Evolutionary conservation across 2,113 vertebrate genomes (phyloP).

Genomic region (Monopterus albus): DNA sequence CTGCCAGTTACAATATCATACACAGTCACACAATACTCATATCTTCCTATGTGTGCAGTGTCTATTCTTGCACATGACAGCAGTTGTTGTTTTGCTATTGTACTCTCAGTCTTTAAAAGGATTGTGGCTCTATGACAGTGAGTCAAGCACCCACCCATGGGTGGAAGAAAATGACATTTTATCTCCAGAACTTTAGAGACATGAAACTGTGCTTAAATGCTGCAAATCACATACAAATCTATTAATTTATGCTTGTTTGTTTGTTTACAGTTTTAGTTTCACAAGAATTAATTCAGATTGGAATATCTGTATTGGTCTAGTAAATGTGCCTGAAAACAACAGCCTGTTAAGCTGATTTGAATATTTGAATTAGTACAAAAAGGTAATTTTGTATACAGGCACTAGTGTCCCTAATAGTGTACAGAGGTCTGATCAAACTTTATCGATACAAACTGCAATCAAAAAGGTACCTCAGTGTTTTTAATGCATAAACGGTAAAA

Average conservation of each 20-base stretch:
- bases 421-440: not conserved
- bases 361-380: not conserved
- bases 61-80: slow-evolving; percentile 45
- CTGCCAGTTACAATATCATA: slow-evolving; percentile 32
- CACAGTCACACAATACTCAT: slow-evolving; percentile 5
- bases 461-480: slow-evolving; percentile 1
- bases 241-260: not conserved
- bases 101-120: slow-evolving; percentile 54
- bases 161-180: slow-evolving; percentile 19
- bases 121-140: slow-evolving; percentile 25
- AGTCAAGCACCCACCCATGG: slow-evolving; percentile 37
- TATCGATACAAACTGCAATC: not conserved
- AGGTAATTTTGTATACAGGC: too few relatives aligned
- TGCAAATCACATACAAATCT: too few relatives aligned
- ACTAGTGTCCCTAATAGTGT: too few relatives aligned
- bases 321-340: not conserved
- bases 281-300: not conserved
- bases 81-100: slow-evolving; percentile 44
- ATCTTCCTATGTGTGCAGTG: slow-evolving; percentile 35
- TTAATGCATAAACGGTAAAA: slow-evolving; percentile 18
- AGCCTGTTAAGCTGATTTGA: not conserved
- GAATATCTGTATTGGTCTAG: not conserved
- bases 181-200: slow-evolving; percentile 15
- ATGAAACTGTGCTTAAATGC: not conserved
- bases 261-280: not conserved